phyloP scores from a whole-genome alignment of 2,888 invertebrate genomes.

The Aricia artaxerxes region DNA sequence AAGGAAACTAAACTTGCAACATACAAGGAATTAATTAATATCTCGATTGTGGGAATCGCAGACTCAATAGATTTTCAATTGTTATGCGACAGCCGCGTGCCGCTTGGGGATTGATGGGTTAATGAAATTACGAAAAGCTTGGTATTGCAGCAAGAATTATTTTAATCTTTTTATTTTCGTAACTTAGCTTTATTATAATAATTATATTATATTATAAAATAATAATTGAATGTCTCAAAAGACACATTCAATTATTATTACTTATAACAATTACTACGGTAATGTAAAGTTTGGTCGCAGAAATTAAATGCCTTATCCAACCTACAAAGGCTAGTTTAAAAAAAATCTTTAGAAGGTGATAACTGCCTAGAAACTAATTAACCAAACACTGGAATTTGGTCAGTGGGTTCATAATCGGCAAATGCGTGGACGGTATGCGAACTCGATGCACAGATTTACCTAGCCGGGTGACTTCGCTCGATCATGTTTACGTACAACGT shows the following conservation, averaged over 20 bases:
- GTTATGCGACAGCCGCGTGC: no score
- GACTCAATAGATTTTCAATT: no score
- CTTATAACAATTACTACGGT: not conserved
- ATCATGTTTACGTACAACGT: slow-evolving; percentile 32
- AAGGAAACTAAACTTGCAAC: not conserved
- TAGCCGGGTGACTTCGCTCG: slow-evolving; percentile 20
- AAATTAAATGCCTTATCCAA: not conserved
- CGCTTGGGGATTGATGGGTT: no score
- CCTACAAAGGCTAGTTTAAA: not conserved
- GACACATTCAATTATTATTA: not conserved
- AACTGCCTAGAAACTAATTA: not conserved
- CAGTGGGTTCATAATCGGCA: not conserved
- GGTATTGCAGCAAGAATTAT: not conserved
- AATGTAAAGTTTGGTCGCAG: not conserved
- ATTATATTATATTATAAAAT: no score
- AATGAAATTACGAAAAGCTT: not conserved
- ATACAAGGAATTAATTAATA: not conserved
- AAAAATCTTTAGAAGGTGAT: not conserved
- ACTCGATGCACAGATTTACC: slow-evolving; percentile 9
- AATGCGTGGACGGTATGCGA: slow-evolving; percentile 13
- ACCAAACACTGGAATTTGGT: not conserved
- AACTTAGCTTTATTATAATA: not conserved
- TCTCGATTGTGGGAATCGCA: no score
- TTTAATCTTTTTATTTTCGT: not conserved
- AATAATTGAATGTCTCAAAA: not conserved